Evolutionary conservation across 2,113 vertebrate species (phyloP), one percentile per base, ranked within the genome.

Genomic region (Oryzias curvinotus): DNA sequence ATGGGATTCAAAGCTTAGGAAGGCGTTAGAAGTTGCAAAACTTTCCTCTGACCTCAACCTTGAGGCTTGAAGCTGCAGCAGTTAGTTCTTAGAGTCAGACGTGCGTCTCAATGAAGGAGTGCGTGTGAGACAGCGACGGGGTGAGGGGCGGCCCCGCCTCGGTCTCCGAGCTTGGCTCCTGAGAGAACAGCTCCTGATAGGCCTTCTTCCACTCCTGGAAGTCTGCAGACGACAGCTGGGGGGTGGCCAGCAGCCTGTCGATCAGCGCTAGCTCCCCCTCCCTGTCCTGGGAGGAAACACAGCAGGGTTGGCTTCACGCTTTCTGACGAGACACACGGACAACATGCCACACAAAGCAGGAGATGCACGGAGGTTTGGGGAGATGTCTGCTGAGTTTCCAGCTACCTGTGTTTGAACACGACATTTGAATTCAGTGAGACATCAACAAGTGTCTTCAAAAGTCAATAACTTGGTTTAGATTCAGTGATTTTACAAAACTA

Each of bases 101-200:
- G 46, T 99, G 96, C 1, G 97, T 98, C 91, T 99, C 97, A 67
- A 98, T 98, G 89, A 97, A 99, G 15, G 96, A 98, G 90, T 98
- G 96, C 13, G 96, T 98, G 87, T 98, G 97, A 0, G 95, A 90
- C 78, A 98, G 92, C 26, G 94, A 95, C 57, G 94, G 93, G 74
- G 92, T 91, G 60, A 84, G 79, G 45, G 94, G 93, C 41, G 93
- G 93, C 82, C 94, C 94, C 4, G 85, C 75, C 62, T 91, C 89
- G 0, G 92, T 88, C 73, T 94, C 93, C 73, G 90, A 69, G 69
- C 83, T 65, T 4, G 79, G 73, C 70, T 88, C 88, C 88, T 93
- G 92, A 89, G 92, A 85, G 91, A 98, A 98, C 88, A 95, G 91
- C 84, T 98, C 96, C 77, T 94, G 91, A 92, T 99, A 99, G 90